Evolutionary conservation across 2,113 vertebrate genomes (phyloP).

Genomic region (Entomyzon cyanotis): DNA sequence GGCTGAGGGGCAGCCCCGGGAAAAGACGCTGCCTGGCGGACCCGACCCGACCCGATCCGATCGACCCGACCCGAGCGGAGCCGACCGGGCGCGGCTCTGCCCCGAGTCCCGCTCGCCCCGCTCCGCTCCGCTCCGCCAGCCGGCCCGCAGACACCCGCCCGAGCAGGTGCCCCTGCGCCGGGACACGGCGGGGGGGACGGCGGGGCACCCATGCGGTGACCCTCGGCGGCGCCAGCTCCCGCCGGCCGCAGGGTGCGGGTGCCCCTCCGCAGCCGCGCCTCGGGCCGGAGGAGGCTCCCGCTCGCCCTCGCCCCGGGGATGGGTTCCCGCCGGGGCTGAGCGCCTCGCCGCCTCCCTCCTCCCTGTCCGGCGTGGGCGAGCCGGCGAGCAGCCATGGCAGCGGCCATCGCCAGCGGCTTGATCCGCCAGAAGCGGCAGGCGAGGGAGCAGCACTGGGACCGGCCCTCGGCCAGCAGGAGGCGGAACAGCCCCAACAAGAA

Average conservation of each 20-base stretch:
- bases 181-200: not conserved
- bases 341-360: too few relatives aligned
- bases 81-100: not conserved
- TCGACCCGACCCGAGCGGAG: not conserved
- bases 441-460: conserved; percentile 95
- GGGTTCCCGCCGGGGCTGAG: too few relatives aligned
- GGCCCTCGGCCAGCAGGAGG: conserved; percentile 91
- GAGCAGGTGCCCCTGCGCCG: not conserved
- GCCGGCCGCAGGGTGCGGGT: too few relatives aligned
- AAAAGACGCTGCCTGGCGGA: not conserved
- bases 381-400: conserved; percentile 85
- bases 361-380: not conserved
- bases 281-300: too few relatives aligned
- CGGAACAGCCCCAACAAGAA: conserved; percentile 96
- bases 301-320: too few relatives aligned
- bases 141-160: not conserved
- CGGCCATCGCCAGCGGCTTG: conserved; percentile 96
- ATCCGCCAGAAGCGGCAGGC: conserved; percentile 98
- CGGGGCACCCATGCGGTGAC: not conserved
- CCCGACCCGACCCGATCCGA: not conserved
- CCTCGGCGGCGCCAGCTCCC: too few relatives aligned
- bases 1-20: conserved; percentile 4
- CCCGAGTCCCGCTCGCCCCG: not conserved
- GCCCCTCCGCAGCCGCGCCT: too few relatives aligned
- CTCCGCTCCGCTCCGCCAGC: not conserved